Conservation (phyloP, 2,113 vertebrate genomes). For the Scytalopus superciliaris region DNA sequence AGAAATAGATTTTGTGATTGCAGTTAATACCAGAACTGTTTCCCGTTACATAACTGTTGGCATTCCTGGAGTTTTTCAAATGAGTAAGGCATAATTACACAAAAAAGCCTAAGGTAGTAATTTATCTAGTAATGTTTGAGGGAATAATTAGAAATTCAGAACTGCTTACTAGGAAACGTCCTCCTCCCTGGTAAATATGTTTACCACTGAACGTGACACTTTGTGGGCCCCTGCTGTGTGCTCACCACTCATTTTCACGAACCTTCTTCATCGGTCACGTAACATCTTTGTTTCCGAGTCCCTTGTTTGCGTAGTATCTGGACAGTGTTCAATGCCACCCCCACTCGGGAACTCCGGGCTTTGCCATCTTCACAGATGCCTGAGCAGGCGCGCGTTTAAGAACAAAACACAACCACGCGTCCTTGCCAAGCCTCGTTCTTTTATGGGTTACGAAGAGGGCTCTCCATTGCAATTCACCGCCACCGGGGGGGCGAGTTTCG, state of each 20-base stretch:
- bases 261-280: rapidly evolving
- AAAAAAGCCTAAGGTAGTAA: background rate
- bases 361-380: background rate
- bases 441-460: rapidly evolving
- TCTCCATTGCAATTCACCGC: background rate
- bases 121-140: background rate
- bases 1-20: background rate
- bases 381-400: background rate
- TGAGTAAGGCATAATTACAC: background rate
- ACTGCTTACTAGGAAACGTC: background rate
- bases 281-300: background rate
- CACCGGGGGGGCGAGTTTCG: rapidly evolving
- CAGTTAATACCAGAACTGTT: background rate
- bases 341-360: background rate
- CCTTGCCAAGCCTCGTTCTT: background rate
- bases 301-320: background rate
- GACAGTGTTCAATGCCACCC: background rate
- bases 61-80: background rate
- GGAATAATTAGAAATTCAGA: background rate
- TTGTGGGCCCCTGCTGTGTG: too few species aligned
- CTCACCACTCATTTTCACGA: background rate
- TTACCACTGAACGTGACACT: background rate
- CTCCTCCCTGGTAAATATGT: background rate
- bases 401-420: rapidly evolving
- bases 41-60: background rate